Conservation (phyloP, 2,888 invertebrate genomes). For the Linnaemya tessellans region DNA sequence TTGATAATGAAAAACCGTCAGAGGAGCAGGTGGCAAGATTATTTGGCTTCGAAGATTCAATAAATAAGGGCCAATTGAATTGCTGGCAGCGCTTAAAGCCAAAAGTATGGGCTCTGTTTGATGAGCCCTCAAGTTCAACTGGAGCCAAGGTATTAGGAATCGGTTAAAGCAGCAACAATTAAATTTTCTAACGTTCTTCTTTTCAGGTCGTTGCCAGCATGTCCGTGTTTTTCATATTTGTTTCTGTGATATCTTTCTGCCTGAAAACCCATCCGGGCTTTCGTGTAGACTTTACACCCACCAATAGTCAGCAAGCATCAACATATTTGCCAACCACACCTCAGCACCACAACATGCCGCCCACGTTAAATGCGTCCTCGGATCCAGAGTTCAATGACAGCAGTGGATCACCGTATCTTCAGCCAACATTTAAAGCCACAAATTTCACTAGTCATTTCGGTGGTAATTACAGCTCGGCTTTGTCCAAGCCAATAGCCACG, state of each 20-base stretch:
- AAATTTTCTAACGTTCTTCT: background rate
- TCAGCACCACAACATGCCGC: slow-evolving; percentile 76
- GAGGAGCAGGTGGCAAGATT: slow-evolving; percentile 96
- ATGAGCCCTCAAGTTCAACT: slow-evolving; percentile 97
- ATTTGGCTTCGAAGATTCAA: slow-evolving; percentile 95
- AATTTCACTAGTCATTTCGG: slow-evolving; percentile 76
- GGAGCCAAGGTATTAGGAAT: slow-evolving; percentile 89
- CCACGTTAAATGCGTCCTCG: slow-evolving; percentile 67
- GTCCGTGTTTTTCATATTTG: slow-evolving; percentile 98
- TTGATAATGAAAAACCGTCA: slow-evolving; percentile 95
- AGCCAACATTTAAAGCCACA: slow-evolving; percentile 79
- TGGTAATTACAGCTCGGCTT: slow-evolving; percentile 78
- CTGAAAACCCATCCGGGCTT: slow-evolving; percentile 97
- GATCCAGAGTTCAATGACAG: slow-evolving; percentile 36
- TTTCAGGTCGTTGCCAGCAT: slow-evolving; percentile 93
- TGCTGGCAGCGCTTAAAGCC: slow-evolving; percentile 96
- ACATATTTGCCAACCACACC: slow-evolving; percentile 76
- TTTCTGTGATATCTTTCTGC: slow-evolving; percentile 97
- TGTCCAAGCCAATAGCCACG: slow-evolving; percentile 77
- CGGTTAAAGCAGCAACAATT: background rate
- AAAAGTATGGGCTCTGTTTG: slow-evolving; percentile 96
- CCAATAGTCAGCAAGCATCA: slow-evolving; percentile 70
- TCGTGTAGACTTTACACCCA: slow-evolving; percentile 81
- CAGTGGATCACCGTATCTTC: slow-evolving; percentile 53
- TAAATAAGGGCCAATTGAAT: slow-evolving; percentile 90